Evolutionary conservation across 2,797 vertebrate genomes (phyloP).

Genomic region (Dallia pectoralis): DNA sequence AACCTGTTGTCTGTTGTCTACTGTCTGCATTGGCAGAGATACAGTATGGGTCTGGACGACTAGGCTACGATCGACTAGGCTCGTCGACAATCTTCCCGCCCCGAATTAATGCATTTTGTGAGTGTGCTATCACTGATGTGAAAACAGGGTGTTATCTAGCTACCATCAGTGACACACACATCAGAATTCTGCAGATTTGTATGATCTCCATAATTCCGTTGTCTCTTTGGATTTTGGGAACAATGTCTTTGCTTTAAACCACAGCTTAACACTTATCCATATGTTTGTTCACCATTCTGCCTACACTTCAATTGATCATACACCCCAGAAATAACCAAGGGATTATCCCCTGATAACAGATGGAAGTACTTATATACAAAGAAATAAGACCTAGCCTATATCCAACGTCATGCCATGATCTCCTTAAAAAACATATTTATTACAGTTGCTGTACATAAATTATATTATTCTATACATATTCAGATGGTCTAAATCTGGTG

Average conservation of each 20-base stretch:
- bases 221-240: neutral
- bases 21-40: neutral
- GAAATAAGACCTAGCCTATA: conserved; percentile 36
- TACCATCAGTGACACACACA: conserved; percentile 26
- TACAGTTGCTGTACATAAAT: conserved; percentile 30
- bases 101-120: neutral
- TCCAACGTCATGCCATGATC: conserved; percentile 32
- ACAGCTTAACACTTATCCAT: neutral
- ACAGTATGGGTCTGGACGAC: neutral
- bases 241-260: neutral
- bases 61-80: neutral
- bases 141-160: conserved; percentile 5
- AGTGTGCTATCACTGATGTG: neutral
- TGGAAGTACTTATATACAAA: conserved; percentile 40
- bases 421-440: conserved; percentile 50
- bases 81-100: neutral
- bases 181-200: conserved; percentile 10
- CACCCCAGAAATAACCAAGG: conserved; percentile 39
- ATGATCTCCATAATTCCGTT: neutral
- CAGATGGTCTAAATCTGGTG: neutral
- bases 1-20: neutral
- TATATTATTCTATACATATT: neutral
- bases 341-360: conserved; percentile 58
- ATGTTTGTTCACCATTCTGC: neutral
- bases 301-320: conserved; percentile 36